Evolutionary conservation across 2,113 vertebrate genomes (phyloP), one percentile per base, ranked within the genome.

Genomic region (Lota lota): DNA sequence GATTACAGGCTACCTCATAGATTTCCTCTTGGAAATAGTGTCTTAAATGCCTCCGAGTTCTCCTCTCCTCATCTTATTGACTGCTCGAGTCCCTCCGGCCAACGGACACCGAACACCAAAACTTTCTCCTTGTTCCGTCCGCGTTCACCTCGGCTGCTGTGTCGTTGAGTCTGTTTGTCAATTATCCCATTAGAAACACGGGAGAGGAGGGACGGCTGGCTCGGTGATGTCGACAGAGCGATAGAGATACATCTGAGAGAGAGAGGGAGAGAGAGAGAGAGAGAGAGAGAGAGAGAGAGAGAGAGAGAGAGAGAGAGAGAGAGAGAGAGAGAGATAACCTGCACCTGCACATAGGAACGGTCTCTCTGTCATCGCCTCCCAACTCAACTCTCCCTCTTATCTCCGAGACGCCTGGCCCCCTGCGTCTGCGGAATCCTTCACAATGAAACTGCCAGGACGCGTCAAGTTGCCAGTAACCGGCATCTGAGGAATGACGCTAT

Each of bases 121-220:
- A 83, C 73, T 83, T 84, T 70, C 67, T 73, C 40, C 40, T 6
- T 1, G 7, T 14, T 10, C 40, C 40, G 40, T 47, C 40, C 40
- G 7, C 40, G 8, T 47, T 7, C 40, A 11, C 40, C 40, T n/a
- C 66, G 51, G 64, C 40, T 67, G 75, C 65, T 53, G 47, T n/a
- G 33, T 67, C 12, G 63, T 22, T 17, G 62, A 79, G 79, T 79
- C 69, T 79, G 22, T 70, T 77, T 56, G 74, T 86, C 76, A 85
- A 83, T 88, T 84, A 87, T 79, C 78, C 78, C 74, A 74, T 87
- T 80, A 81, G 75, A 72, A 63, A n/a, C 17, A 56, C 53, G 15
- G 53, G 15, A 56, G 18, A 21, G 11, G 57, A 21, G 19, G 11
- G 57, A 59, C 2, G n/a, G 11, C 24, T 72, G 76, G 74, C 68